Percentiles rank a stretch among this genome's conserved stretches.
Evolutionary conservation across 2,888 invertebrate species (phyloP).

Genomic region (Drosophila phalerata): DNA sequence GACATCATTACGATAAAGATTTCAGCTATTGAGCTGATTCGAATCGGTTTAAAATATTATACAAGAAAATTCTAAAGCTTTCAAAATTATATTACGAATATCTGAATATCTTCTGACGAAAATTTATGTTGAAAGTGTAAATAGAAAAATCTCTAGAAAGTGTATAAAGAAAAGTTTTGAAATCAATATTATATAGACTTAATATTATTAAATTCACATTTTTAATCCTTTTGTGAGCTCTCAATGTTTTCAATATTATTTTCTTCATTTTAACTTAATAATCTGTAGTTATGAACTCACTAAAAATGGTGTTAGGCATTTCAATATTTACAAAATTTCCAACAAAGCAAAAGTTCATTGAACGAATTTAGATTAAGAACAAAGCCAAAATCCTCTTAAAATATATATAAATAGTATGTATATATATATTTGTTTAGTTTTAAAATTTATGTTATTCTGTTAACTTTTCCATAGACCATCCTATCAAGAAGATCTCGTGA

Average conservation of each 20-base stretch:
- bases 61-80: no score
- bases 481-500: slow-evolving; percentile 46
- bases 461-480: slow-evolving; percentile 19
- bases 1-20: neutral
- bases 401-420: neutral
- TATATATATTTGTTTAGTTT: slow-evolving; percentile 1
- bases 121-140: no score
- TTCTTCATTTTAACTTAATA: neutral
- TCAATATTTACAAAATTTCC: neutral
- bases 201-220: neutral
- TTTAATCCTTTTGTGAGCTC: neutral
- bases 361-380: slow-evolving; percentile 43
- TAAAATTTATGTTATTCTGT: neutral
- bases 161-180: no score
- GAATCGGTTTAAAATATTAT: no score
- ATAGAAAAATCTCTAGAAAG: no score
- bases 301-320: neutral
- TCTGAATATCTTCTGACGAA: no score
- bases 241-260: neutral
- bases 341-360: slow-evolving; percentile 47
- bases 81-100: no score
- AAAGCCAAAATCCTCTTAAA: slow-evolving; percentile 33
- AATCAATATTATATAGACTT: no score
- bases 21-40: no score
- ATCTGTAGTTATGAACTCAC: neutral